Evolutionary conservation across 2,113 vertebrate species (phyloP), one percentile per base, ranked within the genome.

Genomic region (Vicugna pacos): DNA sequence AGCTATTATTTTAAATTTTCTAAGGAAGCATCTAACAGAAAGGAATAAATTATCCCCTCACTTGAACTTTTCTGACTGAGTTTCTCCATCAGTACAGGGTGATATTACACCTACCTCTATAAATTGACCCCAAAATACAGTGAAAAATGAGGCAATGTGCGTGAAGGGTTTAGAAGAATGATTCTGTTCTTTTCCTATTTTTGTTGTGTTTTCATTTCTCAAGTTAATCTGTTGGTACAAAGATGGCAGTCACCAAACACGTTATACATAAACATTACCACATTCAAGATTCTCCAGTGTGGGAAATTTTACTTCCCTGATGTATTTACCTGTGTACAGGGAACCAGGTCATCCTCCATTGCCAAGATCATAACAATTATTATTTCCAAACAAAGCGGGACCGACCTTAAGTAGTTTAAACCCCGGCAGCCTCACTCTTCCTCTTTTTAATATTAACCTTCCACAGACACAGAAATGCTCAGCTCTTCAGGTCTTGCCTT

Each of bases 1-100:
- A 83, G 56, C 76, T 58, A n/a, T 75, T 54, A 38, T 83, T 94
- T 94, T 64, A 75, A 93, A 60, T 32, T 84, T 72, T 91, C 35
- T 22, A 9, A 76, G 48, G 50, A 75, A 89, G 35, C 12, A 67
- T 48, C 35, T 46, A 54, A 46, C 5, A 7, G 54, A 88, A 16
- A 52, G 64, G 4, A 89, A 89, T 88, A 50, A 50, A 72, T 52
- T 28, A 60, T 72, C 28, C 65, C 82, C 58, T 86, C 28, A 7
- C 60, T 42, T 60, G 48, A 89, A 72, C 62, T 76, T 88, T 60
- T 89, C 77, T 95, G 35, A 38, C n/a, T 62, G 32, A 50, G 14
- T 92, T 76, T 85, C 72, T 91, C 72, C 52, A 86, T 67, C 93
- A 76, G n/a, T 19, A 58, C 32, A 85, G 12, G 26, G 22, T 60